Percentiles rank a stretch among this genome's conserved stretches.
Evolutionary conservation across 2,888 invertebrate genomes (phyloP).

Genomic region (Rhamphomyia laevipes): DNA sequence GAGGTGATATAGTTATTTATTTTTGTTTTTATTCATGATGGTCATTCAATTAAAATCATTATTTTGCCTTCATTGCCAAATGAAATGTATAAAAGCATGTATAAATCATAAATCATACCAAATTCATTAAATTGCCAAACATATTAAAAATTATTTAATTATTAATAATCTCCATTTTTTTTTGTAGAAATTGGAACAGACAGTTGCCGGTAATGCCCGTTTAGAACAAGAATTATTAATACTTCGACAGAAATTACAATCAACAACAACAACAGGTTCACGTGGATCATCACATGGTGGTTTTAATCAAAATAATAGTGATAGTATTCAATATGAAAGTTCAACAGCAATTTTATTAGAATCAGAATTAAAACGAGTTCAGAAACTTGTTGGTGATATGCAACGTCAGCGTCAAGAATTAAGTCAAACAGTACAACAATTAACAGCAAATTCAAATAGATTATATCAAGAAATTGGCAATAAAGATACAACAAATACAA

Average conservation of each 20-base stretch:
- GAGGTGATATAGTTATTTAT: slow-evolving; percentile 46
- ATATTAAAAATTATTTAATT: not conserved
- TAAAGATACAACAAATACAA: slow-evolving; percentile 21
- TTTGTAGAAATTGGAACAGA: slow-evolving; percentile 72
- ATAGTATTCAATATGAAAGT: slow-evolving; percentile 39
- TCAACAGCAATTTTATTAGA: slow-evolving; percentile 57
- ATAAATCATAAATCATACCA: no score
- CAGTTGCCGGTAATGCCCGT: slow-evolving; percentile 79
- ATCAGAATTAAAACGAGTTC: slow-evolving; percentile 72
- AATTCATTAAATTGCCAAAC: no score
- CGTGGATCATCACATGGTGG: slow-evolving; percentile 25
- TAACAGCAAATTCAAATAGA: slow-evolving; percentile 69
- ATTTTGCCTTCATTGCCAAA: slow-evolving; percentile 6
- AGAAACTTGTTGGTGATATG: slow-evolving; percentile 72
- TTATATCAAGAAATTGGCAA: slow-evolving; percentile 50
- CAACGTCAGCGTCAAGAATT: slow-evolving; percentile 76
- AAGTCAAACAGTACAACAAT: slow-evolving; percentile 71
- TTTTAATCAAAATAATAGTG: slow-evolving; percentile 14
- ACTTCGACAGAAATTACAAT: slow-evolving; percentile 70
- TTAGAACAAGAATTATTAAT: slow-evolving; percentile 79
- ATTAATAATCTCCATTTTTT: no score
- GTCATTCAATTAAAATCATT: slow-evolving; percentile 9
- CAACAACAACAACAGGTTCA: slow-evolving; percentile 52
- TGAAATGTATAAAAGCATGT: no score
- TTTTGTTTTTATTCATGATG: slow-evolving; percentile 12